phyloP scores from a whole-genome alignment of 2,888 invertebrate genomes.

The Acleris literana region DNA sequence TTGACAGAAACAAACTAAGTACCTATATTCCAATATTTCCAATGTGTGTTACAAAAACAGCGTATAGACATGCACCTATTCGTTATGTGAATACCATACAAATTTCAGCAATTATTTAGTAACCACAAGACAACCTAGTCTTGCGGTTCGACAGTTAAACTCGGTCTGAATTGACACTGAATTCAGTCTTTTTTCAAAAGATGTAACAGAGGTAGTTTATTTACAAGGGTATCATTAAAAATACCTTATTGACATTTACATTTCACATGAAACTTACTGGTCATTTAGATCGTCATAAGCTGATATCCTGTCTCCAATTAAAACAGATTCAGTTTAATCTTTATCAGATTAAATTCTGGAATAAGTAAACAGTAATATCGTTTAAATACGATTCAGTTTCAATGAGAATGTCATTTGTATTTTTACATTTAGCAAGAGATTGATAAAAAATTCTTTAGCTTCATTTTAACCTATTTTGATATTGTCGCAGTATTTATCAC shows the following conservation, averaged over 20 bases:
- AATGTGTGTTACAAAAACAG: slow-evolving; percentile 14
- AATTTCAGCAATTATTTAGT: slow-evolving; percentile 13
- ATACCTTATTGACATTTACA: slow-evolving; percentile 42
- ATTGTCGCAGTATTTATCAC: slow-evolving; percentile 79
- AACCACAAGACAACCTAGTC: slow-evolving; percentile 7
- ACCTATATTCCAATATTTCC: too few relatives aligned
- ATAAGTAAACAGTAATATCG: neutral
- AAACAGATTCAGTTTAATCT: neutral
- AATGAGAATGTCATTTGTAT: slow-evolving; percentile 20
- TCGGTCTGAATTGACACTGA: slow-evolving; percentile 76
- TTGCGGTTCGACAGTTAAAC: slow-evolving; percentile 21
- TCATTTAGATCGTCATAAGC: neutral
- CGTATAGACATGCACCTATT: slow-evolving; percentile 7
- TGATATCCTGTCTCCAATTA: neutral
- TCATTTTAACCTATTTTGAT: slow-evolving; percentile 72
- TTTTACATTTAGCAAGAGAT: slow-evolving; percentile 20
- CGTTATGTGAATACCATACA: slow-evolving; percentile 9
- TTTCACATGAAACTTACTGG: slow-evolving; percentile 26
- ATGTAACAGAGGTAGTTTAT: slow-evolving; percentile 72
- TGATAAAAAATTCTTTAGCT: slow-evolving; percentile 40
- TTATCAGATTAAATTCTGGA: slow-evolving; percentile 3
- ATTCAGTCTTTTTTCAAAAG: slow-evolving; percentile 80
- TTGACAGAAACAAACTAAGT: slow-evolving; percentile 14
- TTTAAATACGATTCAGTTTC: slow-evolving; percentile 1
- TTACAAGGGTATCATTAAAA: slow-evolving; percentile 55